Evolutionary conservation across 2,113 vertebrate genomes (phyloP), one percentile per base, ranked within the genome.

Genomic region (Gallinago undulata): DNA sequence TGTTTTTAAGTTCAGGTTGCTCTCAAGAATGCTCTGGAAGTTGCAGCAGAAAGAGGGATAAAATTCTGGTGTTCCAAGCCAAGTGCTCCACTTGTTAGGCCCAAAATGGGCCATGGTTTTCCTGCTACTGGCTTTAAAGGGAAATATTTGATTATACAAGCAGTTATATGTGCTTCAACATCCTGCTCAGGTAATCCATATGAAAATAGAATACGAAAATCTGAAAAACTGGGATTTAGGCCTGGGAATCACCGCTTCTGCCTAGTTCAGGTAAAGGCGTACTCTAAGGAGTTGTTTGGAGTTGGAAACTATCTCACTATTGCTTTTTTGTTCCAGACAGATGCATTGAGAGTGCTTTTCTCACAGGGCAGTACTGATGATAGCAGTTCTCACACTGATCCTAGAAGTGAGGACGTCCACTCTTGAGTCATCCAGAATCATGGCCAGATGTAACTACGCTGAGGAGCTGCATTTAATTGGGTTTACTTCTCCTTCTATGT

Each of bases 101-200:
- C 28, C 25, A 5, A 57, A 64, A 28, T 11, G 10, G 16, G 31
- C 37, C 17, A 3, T 57, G n/a, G 10, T 11, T 90, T 80, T 81
- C 41, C 35, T 74, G 11, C 28, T n/a, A 1, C 4, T 50, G 35
- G 4, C 11, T 56, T 84, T 60, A 15, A 66, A 62, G 7, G 30
- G 56, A 67, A 63, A 37, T 41, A 19, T 25, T 79, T 69, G 11
- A 55, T 82, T 89, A 33, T 50, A 30, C 22, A 43, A 9, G 22
- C 19, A 19, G n/a, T 8, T 63, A 7, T 28, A 7, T 15, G 4
- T 21, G 31, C 8, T 78, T 17, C 57, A 59, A 33, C 0, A 1
- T n/a, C 14, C 60, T 67, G 4, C 51, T 55, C 28, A 75, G 53
- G 48, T n/a, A 63, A 37, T 63, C 50, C 10, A 2, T 7, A 3